phyloP scores from a whole-genome alignment of 2,888 invertebrate genomes.

The Zeuzera pyrina region DNA sequence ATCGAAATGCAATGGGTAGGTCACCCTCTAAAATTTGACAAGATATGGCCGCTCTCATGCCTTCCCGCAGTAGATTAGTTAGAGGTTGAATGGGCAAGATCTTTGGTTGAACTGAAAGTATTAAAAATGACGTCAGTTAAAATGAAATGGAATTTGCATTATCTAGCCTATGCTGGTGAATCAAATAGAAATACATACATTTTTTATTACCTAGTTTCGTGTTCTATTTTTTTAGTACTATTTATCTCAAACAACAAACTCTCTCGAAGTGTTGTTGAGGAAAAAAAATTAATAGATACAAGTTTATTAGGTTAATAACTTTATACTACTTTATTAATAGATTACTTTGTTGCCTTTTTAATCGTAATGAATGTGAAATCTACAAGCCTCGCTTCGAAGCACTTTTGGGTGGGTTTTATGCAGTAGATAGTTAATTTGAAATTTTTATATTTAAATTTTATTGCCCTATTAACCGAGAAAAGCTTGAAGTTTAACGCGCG shows the following conservation, averaged over 20 bases:
- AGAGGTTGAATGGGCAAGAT: constrained; percentile 87
- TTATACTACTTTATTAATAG: no score
- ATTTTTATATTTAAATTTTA: constrained; percentile 53
- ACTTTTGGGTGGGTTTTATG: neutral
- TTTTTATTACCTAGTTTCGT: no score
- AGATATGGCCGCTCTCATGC: constrained; percentile 90
- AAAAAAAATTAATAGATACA: no score
- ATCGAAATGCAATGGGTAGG: constrained; percentile 90
- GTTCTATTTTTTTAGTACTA: no score
- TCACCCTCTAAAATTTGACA: constrained; percentile 95
- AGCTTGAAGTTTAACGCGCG: constrained; percentile 45
- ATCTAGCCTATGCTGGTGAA: no score
- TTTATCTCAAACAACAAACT: no score
- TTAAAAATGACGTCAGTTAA: no score
- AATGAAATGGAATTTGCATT: no score
- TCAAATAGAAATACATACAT: no score
- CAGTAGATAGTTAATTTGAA: constrained; percentile 7
- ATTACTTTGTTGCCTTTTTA: constrained; percentile 29
- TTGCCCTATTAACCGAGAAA: constrained; percentile 51
- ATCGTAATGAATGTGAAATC: constrained; percentile 33
- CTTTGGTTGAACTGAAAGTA: constrained; percentile 82
- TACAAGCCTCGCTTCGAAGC: constrained; percentile 13
- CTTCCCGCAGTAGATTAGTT: constrained; percentile 85
- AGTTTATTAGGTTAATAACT: no score
- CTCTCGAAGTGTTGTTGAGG: no score